Base-by-base conservation (phyloP, 2,888 invertebrate genomes). In the Acanthopleura granulata region DNA sequence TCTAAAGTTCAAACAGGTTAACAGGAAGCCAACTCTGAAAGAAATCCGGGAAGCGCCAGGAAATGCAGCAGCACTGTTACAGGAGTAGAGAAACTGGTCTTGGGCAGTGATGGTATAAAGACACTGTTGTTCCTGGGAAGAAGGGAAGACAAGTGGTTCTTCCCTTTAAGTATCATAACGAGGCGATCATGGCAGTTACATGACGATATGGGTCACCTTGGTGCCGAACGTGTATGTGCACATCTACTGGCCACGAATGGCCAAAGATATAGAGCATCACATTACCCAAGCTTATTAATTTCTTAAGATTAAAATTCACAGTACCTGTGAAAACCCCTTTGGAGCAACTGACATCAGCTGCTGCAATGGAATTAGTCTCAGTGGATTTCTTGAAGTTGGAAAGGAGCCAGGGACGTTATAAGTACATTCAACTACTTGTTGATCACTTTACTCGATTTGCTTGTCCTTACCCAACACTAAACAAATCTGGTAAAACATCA, bases 221-320 rank as follows among this genome's bases (percentile, higher is more conserved):
- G 77, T 15, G 11, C 22, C n/a, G 75, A 77, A 18, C 66, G 72
- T 22, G 66, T 74, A 14, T 30, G 61, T 18, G 49, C 71, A 73
- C 49, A 75, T 79, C 61, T 76, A 73, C 49, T 79, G 79, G 77
- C 75, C 77, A 18, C 18, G 29, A 15, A 78, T 79, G 78, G 71
- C 22, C 14, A 62, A 22, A 18, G 74, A 79, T 25, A 75, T 79
- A 29, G 74, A 73, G n/a, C 18, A 62, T 16, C 75, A 66, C 16
- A 49, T 77, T 0, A 74, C 72, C 4, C 40, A 74, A 29, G 30
- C 12, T 25, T 75, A 75, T 72, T 25, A 22, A 1, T 78, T 76
- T 49, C n/a, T 78, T 22, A 76, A 75, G 49, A 72, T 72, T 40
- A 76, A 66, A 29, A 49, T 30, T 11, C 76, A 76, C 49, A 66